Base-by-base conservation (phyloP, 2,888 invertebrate genomes). In the Callosobruchus maculatus region DNA sequence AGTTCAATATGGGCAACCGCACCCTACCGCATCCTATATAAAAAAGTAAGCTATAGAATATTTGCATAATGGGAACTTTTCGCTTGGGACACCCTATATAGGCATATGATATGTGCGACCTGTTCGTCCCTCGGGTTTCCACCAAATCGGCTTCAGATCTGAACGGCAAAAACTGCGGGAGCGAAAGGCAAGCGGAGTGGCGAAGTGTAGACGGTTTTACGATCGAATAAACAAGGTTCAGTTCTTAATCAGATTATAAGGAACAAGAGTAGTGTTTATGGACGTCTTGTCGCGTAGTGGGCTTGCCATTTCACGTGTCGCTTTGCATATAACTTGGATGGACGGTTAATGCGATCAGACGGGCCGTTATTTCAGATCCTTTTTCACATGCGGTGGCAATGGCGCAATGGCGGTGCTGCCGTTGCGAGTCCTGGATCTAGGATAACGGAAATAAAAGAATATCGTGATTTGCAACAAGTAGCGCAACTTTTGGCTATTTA, bases 251-350 rank as follows among this genome's bases (percentile, higher is more conserved):
- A 74, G 80, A 78, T 78, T 78, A 77, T 77, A 73, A 74, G 77
- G 77, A 78, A 77, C 78, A 78, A 78, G 78, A 76, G 71, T 74
- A 72, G 78, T 80, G 78, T 80, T 79, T 80, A 79, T 79, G 78
- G 77, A 77, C 75, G 76, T 78, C 79, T 80, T 76, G 77, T 80
- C 76, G 75, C 72, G 74, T 49, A 49, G 78, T 78, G 77, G 77
- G 79, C 77, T 78, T 77, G 78, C 79, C 79, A 76, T 79, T 78
- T 77, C 76, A 77, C 72, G 77, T 78, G 80, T 80, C 79, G 77
- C 76, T 77, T 77, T 78, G 80, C 78, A 80, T 80, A 49, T 49
- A 49, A 49, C 49, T 80, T 74, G 77, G 77, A 76, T 72, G 75
- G 73, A 74, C 73, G 72, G 74, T 78, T 78, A 78, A 76, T 75